Percentiles rank a stretch among this genome's conserved stretches.
phyloP scores from a whole-genome alignment of 1,140 invertebrate species.

The Zaprionus kolodkinae region DNA sequence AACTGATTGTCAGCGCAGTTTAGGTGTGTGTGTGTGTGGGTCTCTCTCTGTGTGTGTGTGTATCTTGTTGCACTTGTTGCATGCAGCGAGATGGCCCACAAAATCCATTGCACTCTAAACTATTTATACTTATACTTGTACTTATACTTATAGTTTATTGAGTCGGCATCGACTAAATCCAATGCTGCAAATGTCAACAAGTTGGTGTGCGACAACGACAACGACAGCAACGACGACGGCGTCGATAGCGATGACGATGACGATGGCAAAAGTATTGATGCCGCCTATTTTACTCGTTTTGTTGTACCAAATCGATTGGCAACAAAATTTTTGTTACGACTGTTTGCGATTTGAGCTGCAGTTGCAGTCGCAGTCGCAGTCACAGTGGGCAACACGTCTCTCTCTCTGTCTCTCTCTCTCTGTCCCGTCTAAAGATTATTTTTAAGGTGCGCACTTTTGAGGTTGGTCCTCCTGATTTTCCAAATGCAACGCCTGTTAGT shows the following conservation, averaged over 20 bases:
- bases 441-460: conserved; percentile 82
- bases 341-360: conserved; percentile 67
- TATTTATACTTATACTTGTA: conserved; percentile 66
- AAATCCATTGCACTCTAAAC: conserved; percentile 63
- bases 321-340: conserved; percentile 65
- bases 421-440: conserved; percentile 70
- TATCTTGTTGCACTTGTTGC: conserved; percentile 69
- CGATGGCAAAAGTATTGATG: conserved; percentile 53
- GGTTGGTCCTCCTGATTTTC: conserved; percentile 80
- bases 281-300: conserved; percentile 63
- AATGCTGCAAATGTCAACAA: conserved; percentile 80
- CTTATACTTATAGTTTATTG: conserved; percentile 77
- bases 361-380: conserved; percentile 52
- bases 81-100: conserved; percentile 61
- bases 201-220: conserved; percentile 34
- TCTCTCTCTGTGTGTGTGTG: conserved; percentile 18
- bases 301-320: conserved; percentile 75
- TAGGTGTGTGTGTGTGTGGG: conserved; percentile 19
- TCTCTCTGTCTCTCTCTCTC: background rate
- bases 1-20: conserved; percentile 46
- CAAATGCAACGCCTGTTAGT: conserved; percentile 81
- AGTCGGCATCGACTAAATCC: conserved; percentile 39
- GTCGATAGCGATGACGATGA: conserved; percentile 54
- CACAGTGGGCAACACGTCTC: conserved; percentile 46
- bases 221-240: conserved; percentile 8